Conservation (phyloP, 2,797 vertebrate species). For the Euphonia xanthogaster region DNA sequence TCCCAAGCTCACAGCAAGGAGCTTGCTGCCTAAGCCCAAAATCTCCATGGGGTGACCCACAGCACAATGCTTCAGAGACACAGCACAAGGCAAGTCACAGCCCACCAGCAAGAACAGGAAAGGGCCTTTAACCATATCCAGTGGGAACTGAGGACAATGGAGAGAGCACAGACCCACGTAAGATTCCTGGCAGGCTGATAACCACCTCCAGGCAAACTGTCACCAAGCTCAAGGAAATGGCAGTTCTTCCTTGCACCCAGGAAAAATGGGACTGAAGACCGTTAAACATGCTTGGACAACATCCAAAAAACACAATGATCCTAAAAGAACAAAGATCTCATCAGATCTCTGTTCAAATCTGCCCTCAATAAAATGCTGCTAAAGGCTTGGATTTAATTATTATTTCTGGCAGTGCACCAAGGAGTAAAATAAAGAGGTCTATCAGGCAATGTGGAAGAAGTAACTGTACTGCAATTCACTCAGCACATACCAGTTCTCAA, state of each 20-base stretch:
- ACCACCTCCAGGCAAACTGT: background rate
- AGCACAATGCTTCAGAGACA: background rate
- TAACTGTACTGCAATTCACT: background rate
- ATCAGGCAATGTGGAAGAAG: background rate
- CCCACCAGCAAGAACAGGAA: background rate
- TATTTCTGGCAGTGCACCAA: conserved; percentile 34
- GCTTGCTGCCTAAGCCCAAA: background rate
- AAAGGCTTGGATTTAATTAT: conserved; percentile 15
- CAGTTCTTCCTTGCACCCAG: background rate
- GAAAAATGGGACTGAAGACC: background rate
- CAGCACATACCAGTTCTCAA: background rate
- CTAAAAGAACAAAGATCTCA: conserved; percentile 18
- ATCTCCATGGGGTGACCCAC: background rate
- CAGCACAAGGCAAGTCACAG: fast-evolving
- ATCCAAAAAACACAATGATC: background rate
- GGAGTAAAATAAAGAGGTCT: background rate
- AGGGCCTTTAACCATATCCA: background rate
- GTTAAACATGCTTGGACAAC: background rate
- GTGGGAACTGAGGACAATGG: background rate
- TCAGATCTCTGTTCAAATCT: conserved; percentile 20
- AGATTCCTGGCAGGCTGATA: background rate
- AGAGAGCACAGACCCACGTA: background rate
- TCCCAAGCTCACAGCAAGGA: background rate
- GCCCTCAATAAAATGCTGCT: conserved; percentile 12
- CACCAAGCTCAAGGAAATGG: background rate